Percentiles rank a stretch among this genome's conserved stretches.
Evolutionary conservation across 2,888 invertebrate genomes (phyloP).

Genomic region (Coenonympha glycerion): DNA sequence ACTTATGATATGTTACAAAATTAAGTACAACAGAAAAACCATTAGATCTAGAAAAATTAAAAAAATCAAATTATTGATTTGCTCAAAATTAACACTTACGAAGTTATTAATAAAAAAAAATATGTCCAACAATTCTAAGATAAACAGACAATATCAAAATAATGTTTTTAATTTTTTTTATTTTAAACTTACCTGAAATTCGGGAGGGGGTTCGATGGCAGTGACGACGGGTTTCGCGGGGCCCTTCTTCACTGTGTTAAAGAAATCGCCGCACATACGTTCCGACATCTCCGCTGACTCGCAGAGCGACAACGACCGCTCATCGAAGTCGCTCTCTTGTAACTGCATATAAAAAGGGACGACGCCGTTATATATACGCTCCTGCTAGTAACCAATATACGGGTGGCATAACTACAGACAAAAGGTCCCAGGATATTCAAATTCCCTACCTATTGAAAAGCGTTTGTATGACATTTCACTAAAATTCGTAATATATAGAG

Average conservation of each 20-base stretch:
- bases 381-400: background rate
- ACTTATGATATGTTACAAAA: no score
- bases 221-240: conserved; percentile 78
- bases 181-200: conserved; percentile 81
- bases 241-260: conserved; percentile 88
- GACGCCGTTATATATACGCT: background rate
- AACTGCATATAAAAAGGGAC: no score
- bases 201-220: conserved; percentile 88
- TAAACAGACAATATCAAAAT: no score
- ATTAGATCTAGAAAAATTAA: no score
- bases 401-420: background rate
- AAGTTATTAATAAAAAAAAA: no score
- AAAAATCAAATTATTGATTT: no score
- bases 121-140: no score
- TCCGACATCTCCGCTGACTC: conserved; percentile 87
- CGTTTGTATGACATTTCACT: background rate
- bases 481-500: background rate
- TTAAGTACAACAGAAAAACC: no score
- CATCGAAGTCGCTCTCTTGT: conserved; percentile 89
- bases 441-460: background rate
- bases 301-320: conserved; percentile 83
- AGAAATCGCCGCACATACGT: conserved; percentile 86
- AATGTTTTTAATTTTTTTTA: background rate
- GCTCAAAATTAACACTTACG: no score
- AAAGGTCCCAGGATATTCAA: background rate